Percentiles rank a stretch among this genome's conserved stretches.
These are phyloP conservation scores for Scaptodrosophila latifasciaeformis DNA, from an alignment of 2,888 invertebrate species.

Conservation along the genomic window DNA sequence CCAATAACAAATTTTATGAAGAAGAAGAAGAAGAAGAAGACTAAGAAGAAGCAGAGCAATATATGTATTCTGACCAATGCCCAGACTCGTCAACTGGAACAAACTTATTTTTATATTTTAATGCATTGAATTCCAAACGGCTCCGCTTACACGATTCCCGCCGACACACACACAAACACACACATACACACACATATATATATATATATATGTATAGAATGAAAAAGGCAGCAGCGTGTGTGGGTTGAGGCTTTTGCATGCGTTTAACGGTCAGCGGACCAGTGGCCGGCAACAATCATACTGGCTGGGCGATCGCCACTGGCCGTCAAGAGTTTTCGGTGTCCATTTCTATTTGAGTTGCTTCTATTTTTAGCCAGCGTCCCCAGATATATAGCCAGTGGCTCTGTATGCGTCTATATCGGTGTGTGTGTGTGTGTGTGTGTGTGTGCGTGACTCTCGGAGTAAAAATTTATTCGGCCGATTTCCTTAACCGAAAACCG, in stretches of 20 bases:
- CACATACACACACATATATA: neutral
- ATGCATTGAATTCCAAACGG: constrained; percentile 67
- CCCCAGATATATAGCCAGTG: constrained; percentile 68
- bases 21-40: too few relatives aligned
- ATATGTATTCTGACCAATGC: too few relatives aligned
- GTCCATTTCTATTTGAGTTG: constrained; percentile 74
- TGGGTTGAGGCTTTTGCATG: constrained; percentile 22
- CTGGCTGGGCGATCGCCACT: constrained; percentile 7
- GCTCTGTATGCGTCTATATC: neutral
- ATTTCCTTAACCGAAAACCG: too few relatives aligned
- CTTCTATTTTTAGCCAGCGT: constrained; percentile 72
- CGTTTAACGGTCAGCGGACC: constrained; percentile 5
- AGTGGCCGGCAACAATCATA: constrained; percentile 13
- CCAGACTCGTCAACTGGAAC: constrained; percentile 48
- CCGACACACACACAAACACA: constrained; percentile 11
- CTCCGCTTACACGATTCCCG: constrained; percentile 52
- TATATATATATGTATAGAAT: constrained; percentile 1
- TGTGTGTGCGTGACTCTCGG: constrained; percentile 1
- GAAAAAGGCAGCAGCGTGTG: constrained; percentile 10
- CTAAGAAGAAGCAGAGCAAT: too few relatives aligned
- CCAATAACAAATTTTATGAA: too few relatives aligned
- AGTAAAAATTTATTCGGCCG: too few relatives aligned
- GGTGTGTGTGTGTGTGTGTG: too few relatives aligned
- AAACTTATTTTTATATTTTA: constrained; percentile 54
- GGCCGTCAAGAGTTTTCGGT: constrained; percentile 48